Evolutionary conservation across 2,888 invertebrate species (phyloP).

Genomic region (Conistra vaccinii): DNA sequence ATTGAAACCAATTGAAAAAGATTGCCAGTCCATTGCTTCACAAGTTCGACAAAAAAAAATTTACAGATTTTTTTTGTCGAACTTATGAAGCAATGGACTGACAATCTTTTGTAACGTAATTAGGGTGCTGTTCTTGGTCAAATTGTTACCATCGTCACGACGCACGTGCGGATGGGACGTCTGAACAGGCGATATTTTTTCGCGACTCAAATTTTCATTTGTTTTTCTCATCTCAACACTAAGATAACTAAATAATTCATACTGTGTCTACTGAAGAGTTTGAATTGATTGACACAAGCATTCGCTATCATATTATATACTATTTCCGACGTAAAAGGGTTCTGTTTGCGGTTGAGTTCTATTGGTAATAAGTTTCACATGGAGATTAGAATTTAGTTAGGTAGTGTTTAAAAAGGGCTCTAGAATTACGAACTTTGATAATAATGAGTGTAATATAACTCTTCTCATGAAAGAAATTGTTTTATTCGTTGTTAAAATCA

Average conservation of each 20-base stretch:
- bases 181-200: neutral
- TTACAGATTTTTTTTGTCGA: no score
- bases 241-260: constrained; percentile 1
- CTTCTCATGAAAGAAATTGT: neutral
- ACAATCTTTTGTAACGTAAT: no score
- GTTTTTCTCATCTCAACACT: neutral
- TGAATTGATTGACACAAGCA: constrained; percentile 3
- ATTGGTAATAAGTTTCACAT: constrained; percentile 18
- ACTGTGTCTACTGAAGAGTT: neutral
- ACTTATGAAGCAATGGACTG: no score
- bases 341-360: constrained; percentile 14
- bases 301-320: constrained; percentile 7
- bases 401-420: neutral
- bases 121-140: neutral
- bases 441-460: neutral
- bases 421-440: neutral
- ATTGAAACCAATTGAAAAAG: no score
- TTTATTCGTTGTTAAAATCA: neutral
- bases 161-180: neutral
- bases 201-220: neutral
- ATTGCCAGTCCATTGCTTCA: no score
- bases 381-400: neutral
- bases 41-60: no score
- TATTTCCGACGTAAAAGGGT: constrained; percentile 14
- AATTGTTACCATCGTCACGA: neutral